These are phyloP conservation scores for Cephus rjabovi DNA, from an alignment of 2,888 invertebrate species.

Conservation along the genomic window DNA sequence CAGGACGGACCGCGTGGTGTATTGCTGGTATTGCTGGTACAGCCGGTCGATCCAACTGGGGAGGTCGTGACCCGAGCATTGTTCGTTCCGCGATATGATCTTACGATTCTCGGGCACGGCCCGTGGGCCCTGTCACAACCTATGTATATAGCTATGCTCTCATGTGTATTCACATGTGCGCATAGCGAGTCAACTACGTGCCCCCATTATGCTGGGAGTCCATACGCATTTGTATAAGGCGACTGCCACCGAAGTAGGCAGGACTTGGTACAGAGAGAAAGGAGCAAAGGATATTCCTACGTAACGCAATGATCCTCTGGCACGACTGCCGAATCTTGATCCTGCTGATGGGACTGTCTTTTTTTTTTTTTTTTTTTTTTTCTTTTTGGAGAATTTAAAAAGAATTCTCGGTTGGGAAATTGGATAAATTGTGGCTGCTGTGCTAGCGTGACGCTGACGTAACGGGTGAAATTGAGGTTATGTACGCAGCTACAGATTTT, in stretches of 20 bases:
- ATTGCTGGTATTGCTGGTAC: not conserved
- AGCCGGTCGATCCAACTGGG: slow-evolving; percentile 25
- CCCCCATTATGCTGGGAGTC: not conserved
- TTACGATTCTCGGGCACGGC: slow-evolving; percentile 3
- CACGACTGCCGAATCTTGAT: not conserved
- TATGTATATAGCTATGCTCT: not conserved
- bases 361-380: too few species aligned
- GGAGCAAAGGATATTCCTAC: not conserved
- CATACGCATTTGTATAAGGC: not conserved
- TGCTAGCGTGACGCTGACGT: not conserved
- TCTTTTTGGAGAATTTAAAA: not conserved
- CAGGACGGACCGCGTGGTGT: not conserved
- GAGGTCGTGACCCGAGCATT: slow-evolving; percentile 34
- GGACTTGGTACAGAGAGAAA: not conserved
- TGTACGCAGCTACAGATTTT: not conserved
- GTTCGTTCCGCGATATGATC: slow-evolving; percentile 35
- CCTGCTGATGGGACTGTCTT: not conserved
- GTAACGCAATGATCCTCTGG: not conserved
- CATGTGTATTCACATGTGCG: not conserved
- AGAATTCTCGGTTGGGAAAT: not conserved
- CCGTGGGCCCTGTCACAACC: slow-evolving; percentile 18
- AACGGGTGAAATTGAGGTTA: not conserved
- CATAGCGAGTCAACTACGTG: not conserved
- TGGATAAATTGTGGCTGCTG: not conserved
- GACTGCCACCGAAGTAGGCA: not conserved